Evolutionary conservation across 2,797 vertebrate genomes (phyloP).

Genomic region (Chromis chromis): DNA sequence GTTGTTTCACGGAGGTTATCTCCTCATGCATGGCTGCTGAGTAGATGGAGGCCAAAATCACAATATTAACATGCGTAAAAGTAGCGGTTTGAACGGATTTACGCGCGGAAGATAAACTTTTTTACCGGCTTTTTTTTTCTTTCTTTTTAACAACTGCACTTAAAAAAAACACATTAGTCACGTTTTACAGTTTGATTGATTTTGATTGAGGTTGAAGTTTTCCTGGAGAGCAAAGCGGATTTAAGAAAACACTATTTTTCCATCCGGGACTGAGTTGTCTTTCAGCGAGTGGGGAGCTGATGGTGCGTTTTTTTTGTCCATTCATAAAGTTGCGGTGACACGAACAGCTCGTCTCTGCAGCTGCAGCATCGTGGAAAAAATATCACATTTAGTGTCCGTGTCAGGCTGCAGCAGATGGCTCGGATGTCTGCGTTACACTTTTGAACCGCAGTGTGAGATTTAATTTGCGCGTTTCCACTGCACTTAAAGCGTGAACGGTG

Average conservation of each 20-base stretch:
- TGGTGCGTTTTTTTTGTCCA: conserved; percentile 66
- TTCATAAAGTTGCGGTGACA: conserved; percentile 76
- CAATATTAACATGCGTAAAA: conserved; percentile 14
- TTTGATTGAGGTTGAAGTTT: conserved; percentile 7
- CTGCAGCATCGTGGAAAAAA: conserved; percentile 36
- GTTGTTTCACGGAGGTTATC: conserved; percentile 60
- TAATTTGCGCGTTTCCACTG: too few species aligned
- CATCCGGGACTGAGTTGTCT: conserved; percentile 34
- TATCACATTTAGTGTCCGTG: conserved; percentile 5
- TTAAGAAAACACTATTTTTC: background rate
- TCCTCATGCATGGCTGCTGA: conserved; percentile 31
- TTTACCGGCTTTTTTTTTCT: too few species aligned
- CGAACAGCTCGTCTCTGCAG: conserved; percentile 17
- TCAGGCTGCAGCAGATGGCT: conserved; percentile 9
- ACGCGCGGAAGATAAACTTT: conserved; percentile 14
- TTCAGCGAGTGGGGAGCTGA: conserved; percentile 21
- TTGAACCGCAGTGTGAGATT: background rate
- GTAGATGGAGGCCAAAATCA: conserved; percentile 1
- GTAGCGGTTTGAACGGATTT: too few species aligned
- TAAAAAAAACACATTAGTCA: too few species aligned
- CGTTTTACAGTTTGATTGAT: conserved; percentile 36
- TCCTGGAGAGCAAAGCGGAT: conserved; percentile 21
- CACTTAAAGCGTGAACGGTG: too few species aligned
- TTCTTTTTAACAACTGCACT: conserved; percentile 2
- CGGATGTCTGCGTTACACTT: background rate